A percentile compares a stretch with the other conserved stretches of the same genome.
phyloP scores from a whole-genome alignment of 2,797 vertebrate genomes.

The Anolis apletophallus region DNA sequence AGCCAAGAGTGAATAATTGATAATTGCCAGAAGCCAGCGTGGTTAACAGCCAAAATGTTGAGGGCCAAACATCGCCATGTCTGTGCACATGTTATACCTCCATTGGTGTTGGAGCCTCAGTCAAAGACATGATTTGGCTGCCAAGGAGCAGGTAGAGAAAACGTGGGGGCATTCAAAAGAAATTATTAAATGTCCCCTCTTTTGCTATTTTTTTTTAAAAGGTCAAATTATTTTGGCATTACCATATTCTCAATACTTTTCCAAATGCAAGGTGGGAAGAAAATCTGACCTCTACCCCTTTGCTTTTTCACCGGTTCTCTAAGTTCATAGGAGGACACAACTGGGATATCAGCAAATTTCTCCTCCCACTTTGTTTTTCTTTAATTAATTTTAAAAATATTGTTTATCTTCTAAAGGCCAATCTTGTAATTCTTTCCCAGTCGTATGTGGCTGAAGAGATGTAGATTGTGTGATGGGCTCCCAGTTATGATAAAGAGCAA shows the following conservation, averaged over 20 bases:
- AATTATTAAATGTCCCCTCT: neutral
- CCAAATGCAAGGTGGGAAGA: slow-evolving; percentile 14
- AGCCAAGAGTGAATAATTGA: slow-evolving; percentile 35
- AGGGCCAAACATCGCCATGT: slow-evolving; percentile 38
- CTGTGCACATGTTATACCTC: slow-evolving; percentile 34
- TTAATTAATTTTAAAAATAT: slow-evolving; percentile 16
- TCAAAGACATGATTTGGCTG: slow-evolving; percentile 11
- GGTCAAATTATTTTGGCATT: neutral
- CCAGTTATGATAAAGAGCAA: slow-evolving; percentile 50
- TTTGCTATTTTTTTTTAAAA: neutral
- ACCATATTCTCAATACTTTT: neutral
- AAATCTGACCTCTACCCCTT: slow-evolving; percentile 17
- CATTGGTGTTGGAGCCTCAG: slow-evolving; percentile 27
- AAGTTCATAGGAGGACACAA: neutral
- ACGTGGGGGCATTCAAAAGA: neutral
- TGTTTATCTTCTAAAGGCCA: slow-evolving; percentile 26
- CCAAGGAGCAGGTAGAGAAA: slow-evolving; percentile 11
- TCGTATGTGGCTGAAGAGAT: slow-evolving; percentile 10
- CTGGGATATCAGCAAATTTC: neutral
- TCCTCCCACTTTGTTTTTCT: neutral
- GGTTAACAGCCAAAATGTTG: slow-evolving; percentile 52
- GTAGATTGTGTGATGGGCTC: slow-evolving; percentile 30
- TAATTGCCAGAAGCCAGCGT: slow-evolving; percentile 57
- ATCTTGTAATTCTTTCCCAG: slow-evolving; percentile 9
- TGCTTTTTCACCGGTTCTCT: neutral